phyloP scores from a whole-genome alignment of 2,797 vertebrate species.

The Melanotaenia parkinsoni region DNA sequence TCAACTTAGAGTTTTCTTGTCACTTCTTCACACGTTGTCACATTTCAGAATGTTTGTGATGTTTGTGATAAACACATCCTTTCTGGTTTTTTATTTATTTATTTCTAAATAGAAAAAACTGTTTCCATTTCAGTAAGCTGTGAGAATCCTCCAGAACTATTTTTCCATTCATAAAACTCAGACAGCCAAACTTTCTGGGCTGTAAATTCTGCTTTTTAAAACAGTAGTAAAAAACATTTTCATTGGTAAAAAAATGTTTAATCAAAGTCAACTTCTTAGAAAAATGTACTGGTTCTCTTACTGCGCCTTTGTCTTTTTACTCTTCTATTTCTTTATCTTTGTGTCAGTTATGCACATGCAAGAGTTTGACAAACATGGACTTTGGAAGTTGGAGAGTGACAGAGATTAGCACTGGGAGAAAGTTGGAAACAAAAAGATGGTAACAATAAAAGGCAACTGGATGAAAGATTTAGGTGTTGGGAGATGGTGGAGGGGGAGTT shows the following conservation, averaged over 20 bases:
- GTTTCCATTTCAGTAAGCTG: background rate
- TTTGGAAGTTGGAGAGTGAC: constrained; percentile 16
- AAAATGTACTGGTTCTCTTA: background rate
- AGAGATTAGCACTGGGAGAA: constrained; percentile 19
- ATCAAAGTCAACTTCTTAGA: constrained; percentile 15
- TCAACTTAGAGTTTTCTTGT: background rate
- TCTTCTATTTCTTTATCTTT: background rate
- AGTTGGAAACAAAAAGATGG: constrained; percentile 36
- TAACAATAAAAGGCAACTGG: constrained; percentile 39
- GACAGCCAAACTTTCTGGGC: background rate
- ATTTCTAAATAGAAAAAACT: constrained; percentile 1
- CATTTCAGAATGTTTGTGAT: constrained; percentile 3
- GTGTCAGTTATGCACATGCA: constrained; percentile 14
- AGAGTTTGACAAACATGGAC: background rate
- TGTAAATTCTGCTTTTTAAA: background rate
- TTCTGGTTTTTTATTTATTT: background rate
- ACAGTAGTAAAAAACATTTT: background rate
- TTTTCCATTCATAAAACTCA: background rate
- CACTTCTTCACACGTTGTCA: constrained; percentile 3
- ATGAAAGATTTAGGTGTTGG: constrained; percentile 32
- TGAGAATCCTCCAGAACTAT: background rate
- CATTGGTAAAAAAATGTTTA: constrained; percentile 10
- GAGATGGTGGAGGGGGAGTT: constrained; percentile 14
- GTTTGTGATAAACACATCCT: background rate
- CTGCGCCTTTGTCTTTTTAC: background rate